Percentiles rank a stretch among this genome's conserved stretches.
These are phyloP conservation scores for Rhynchophorus ferrugineus DNA, from an alignment of 1,140 invertebrate genomes.

Conservation along the genomic window DNA sequence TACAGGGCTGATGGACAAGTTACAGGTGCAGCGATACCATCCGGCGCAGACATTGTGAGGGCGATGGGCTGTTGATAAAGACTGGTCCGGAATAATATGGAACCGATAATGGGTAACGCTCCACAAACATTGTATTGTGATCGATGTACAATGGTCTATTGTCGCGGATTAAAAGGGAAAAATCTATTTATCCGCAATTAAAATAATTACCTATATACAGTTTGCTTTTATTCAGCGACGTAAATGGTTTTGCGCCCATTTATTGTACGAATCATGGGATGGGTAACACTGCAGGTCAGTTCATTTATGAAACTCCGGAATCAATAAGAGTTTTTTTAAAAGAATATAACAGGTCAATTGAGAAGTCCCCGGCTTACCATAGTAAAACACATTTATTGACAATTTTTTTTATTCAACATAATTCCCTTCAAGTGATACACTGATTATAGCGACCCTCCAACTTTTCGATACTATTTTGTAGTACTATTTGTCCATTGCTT, in stretches of 20 bases:
- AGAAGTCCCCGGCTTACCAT: too few relatives aligned
- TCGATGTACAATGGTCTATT: conserved; percentile 33
- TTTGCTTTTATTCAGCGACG: conserved; percentile 14
- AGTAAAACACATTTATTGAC: too few relatives aligned
- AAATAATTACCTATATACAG: conserved; percentile 18
- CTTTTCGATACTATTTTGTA: too few relatives aligned
- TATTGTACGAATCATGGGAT: too few relatives aligned
- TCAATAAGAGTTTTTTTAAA: too few relatives aligned
- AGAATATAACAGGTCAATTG: too few relatives aligned
- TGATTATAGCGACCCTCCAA: too few relatives aligned
- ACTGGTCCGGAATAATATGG: conserved; percentile 24
- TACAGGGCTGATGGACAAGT: neutral
- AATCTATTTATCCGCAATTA: conserved; percentile 23
- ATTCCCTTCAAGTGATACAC: too few relatives aligned
- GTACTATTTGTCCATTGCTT: too few relatives aligned
- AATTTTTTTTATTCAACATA: too few relatives aligned
- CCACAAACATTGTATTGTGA: conserved; percentile 38
- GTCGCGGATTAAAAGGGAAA: conserved; percentile 26
- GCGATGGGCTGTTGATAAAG: conserved; percentile 10
- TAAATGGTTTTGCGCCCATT: conserved; percentile 20
- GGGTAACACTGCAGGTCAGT: too few relatives aligned
- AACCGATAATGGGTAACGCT: conserved; percentile 32
- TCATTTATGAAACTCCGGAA: too few relatives aligned
- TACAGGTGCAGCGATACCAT: neutral
- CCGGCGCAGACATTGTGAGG: neutral